Conservation (phyloP, 2,113 vertebrate genomes). For the Bujurquina vittata region DNA sequence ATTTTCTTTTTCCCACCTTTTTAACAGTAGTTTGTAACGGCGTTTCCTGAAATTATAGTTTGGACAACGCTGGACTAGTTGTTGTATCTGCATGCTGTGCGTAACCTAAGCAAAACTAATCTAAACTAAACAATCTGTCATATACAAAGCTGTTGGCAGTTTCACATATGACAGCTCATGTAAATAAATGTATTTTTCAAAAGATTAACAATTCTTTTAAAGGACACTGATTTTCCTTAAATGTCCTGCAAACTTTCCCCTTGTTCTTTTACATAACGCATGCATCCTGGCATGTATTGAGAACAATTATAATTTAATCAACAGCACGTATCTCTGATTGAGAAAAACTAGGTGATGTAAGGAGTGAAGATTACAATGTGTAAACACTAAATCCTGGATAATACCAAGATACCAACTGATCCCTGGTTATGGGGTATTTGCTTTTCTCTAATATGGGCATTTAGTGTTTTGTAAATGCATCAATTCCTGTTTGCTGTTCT, state of each 20-base stretch:
- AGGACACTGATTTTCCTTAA: neutral
- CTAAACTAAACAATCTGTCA: neutral
- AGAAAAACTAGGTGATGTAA: neutral
- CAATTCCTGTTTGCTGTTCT: conserved; percentile 17
- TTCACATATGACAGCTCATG: neutral
- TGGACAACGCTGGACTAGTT: too few species aligned
- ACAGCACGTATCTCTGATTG: neutral
- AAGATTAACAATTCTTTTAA: neutral
- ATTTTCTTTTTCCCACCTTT: neutral
- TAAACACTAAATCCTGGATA: neutral
- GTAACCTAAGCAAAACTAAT: neutral
- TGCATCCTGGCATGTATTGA: neutral
- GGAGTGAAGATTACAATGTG: neutral
- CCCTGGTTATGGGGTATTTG: neutral
- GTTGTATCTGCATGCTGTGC: neutral
- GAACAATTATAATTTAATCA: neutral
- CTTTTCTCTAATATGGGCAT: neutral
- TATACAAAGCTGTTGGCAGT: neutral
- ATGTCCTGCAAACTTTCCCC: neutral
- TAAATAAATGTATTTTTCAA: neutral
- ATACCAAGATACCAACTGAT: neutral
- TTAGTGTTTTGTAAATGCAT: conserved; percentile 11
- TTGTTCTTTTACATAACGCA: neutral
- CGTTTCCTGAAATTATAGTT: neutral
- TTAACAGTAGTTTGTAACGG: neutral